phyloP scores from a whole-genome alignment of 35 echinoderm and acorn worm species.

The Lytechinus variegatus region DNA sequence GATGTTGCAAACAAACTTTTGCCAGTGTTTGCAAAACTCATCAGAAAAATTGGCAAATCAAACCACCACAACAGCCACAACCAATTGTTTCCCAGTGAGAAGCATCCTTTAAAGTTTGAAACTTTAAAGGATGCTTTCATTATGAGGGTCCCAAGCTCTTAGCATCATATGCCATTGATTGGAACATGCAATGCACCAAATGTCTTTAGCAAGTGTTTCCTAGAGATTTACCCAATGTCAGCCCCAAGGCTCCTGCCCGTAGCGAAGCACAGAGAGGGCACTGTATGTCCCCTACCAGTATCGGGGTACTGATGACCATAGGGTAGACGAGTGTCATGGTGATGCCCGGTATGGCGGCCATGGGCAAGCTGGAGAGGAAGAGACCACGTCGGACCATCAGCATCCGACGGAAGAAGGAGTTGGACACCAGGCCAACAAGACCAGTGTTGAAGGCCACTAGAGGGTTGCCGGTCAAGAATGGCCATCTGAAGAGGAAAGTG shows the following conservation, averaged over 20 bases:
- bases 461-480: constrained; percentile 52
- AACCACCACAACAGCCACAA: no score
- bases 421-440: constrained; percentile 70
- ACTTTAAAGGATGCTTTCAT: no score
- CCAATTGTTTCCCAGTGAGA: no score
- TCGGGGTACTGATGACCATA: constrained; percentile 51
- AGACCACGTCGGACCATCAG: constrained; percentile 67
- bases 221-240: constrained; percentile 67
- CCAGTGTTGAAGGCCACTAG: constrained; percentile 68
- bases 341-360: constrained; percentile 62
- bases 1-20: no score
- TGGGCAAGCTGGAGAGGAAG: constrained; percentile 72
- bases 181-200: no score
- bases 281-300: constrained; percentile 56
- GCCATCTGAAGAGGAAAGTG: constrained; percentile 64
- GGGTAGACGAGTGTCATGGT: constrained; percentile 59
- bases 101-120: no score
- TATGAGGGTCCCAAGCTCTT: no score
- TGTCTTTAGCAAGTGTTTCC: background rate
- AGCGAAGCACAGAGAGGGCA: constrained; percentile 85
- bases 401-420: constrained; percentile 90
- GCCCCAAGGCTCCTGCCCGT: constrained; percentile 64
- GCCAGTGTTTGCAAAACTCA: no score
- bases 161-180: no score
- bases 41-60: no score